phyloP scores from a whole-genome alignment of 1,140 invertebrate species.

The Archegozetes longisetosus region DNA sequence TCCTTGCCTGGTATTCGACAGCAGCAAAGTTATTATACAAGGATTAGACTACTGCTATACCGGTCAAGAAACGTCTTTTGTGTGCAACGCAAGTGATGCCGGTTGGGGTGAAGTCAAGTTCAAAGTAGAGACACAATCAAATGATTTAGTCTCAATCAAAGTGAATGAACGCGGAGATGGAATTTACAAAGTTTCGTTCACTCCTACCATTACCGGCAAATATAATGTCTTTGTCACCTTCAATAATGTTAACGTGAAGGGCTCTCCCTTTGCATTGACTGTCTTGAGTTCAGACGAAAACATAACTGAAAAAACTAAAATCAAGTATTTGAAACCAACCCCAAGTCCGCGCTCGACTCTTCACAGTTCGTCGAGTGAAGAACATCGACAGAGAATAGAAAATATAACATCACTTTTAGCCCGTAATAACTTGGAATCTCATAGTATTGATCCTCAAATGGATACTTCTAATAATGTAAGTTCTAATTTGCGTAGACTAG shows the following conservation, averaged over 20 bases:
- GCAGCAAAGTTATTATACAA: constrained; percentile 62
- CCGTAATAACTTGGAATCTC: too few relatives aligned
- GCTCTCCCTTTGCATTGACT: constrained; percentile 26
- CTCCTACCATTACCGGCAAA: constrained; percentile 71
- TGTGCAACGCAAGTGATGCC: constrained; percentile 58
- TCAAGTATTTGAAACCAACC: constrained; percentile 99
- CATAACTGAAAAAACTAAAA: constrained; percentile 64
- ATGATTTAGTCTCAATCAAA: constrained; percentile 54
- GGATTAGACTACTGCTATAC: constrained; percentile 56
- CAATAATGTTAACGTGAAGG: constrained; percentile 87
- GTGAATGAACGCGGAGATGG: constrained; percentile 63
- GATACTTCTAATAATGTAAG: too few relatives aligned
- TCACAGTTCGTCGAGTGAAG: too few relatives aligned
- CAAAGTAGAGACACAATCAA: constrained; percentile 53
- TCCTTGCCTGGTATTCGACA: constrained; percentile 91
- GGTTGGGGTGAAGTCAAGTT: constrained; percentile 72
- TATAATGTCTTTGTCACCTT: constrained; percentile 87
- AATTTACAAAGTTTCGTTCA: constrained; percentile 71
- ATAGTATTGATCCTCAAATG: too few relatives aligned
- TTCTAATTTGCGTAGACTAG: too few relatives aligned
- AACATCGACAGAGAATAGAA: too few relatives aligned
- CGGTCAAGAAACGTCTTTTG: constrained; percentile 59
- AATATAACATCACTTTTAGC: too few relatives aligned
- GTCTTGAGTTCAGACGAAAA: constrained; percentile 66
- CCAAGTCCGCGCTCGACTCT: too few relatives aligned